Conservation (phyloP, 2,888 invertebrate genomes). For the Galerucella pusilla region DNA sequence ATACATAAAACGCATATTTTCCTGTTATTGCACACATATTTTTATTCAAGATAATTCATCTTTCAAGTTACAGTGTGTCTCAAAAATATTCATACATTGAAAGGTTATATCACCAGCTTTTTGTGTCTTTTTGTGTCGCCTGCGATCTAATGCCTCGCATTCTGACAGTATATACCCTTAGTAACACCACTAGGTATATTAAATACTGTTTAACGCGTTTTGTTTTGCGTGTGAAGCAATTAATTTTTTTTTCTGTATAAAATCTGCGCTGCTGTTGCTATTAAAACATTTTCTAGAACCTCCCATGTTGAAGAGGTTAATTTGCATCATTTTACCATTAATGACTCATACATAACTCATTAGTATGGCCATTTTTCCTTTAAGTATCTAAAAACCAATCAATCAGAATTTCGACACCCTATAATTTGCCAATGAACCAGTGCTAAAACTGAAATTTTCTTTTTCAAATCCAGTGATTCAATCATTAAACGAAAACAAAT, state of each 20-base stretch:
- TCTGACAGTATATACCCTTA: background rate
- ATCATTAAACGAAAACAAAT: conserved; percentile 32
- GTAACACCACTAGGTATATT: background rate
- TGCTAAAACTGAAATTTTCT: conserved; percentile 17
- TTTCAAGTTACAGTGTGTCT: too few species aligned
- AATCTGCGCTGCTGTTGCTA: background rate
- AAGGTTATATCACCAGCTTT: too few species aligned
- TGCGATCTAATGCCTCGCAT: too few species aligned
- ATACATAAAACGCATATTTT: too few species aligned
- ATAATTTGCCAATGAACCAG: conserved; percentile 15
- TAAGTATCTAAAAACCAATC: conserved; percentile 19
- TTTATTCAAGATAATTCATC: too few species aligned
- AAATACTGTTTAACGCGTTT: background rate
- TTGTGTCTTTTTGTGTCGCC: too few species aligned
- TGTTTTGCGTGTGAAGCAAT: background rate
- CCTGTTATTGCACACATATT: too few species aligned
- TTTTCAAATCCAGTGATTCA: conserved; percentile 27
- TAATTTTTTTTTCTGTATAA: background rate
- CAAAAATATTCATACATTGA: too few species aligned
- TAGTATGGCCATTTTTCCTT: conserved; percentile 13
- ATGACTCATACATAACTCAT: conserved; percentile 13
- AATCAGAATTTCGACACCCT: conserved; percentile 20
- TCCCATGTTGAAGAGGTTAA: background rate
- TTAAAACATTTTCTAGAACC: conserved; percentile 3
- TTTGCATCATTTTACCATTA: conserved; percentile 13